A percentile compares a stretch with the other conserved stretches of the same genome.
Conservation (phyloP, 2,797 vertebrate genomes). For the Siniperca obscura region DNA sequence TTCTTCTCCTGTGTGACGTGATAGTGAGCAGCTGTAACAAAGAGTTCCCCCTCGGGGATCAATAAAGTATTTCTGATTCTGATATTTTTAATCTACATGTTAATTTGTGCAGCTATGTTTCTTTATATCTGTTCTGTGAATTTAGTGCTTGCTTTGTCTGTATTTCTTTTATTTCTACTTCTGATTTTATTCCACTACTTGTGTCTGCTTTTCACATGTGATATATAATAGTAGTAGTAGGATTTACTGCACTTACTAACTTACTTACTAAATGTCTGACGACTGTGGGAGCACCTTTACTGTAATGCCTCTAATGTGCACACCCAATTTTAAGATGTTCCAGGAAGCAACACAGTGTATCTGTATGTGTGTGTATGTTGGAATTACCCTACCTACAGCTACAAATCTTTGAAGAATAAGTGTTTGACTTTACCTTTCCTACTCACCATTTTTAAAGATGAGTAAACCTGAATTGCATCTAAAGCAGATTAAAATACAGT, state of each 20-base stretch:
- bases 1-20: too few species aligned
- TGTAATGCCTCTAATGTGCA: not conserved
- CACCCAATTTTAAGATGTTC: not conserved
- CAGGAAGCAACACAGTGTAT: not conserved
- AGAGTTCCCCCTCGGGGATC: too few species aligned
- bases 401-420: not conserved
- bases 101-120: not conserved
- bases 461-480: conserved; percentile 22
- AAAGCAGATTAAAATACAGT: conserved; percentile 34
- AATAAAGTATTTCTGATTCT: too few species aligned
- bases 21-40: too few species aligned
- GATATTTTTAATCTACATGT: not conserved
- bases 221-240: not conserved
- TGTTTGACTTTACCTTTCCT: not conserved
- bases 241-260: not conserved
- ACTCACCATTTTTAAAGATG: not conserved
- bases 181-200: not conserved
- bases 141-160: not conserved
- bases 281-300: not conserved
- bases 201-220: not conserved
- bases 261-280: not conserved
- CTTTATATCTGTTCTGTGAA: not conserved
- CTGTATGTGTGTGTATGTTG: not conserved
- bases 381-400: not conserved
- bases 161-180: not conserved